Evolutionary conservation across 2,113 vertebrate genomes (phyloP).

Genomic region (Takifugu flavidus): DNA sequence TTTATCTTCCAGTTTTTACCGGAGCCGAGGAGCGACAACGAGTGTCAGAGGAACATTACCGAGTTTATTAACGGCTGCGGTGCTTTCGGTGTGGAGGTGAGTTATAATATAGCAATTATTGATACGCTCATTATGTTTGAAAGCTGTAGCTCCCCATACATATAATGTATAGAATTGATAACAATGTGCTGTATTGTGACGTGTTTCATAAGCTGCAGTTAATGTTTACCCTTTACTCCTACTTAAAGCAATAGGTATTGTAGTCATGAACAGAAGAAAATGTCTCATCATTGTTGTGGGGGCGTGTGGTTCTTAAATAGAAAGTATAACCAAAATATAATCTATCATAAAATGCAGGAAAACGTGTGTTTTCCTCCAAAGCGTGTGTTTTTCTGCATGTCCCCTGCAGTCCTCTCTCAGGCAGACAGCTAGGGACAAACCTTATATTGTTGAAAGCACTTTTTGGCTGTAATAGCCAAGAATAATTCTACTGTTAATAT

Average conservation of each 20-base stretch:
- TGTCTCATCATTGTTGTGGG: no score
- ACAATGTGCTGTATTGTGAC: neutral
- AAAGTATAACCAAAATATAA: no score
- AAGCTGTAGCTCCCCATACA: accelerated
- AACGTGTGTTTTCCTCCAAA: neutral
- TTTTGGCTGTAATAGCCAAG: no score
- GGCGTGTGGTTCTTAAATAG: no score
- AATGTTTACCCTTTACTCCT: neutral
- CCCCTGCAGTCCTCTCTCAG: no score
- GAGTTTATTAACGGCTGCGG: slow-evolving; percentile 88
- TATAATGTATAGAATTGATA: neutral
- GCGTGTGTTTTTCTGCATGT: neutral
- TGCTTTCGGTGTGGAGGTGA: slow-evolving; percentile 88
- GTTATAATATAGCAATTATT: slow-evolving; percentile 35
- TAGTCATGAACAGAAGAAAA: neutral
- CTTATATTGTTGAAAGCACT: no score
- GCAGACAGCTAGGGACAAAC: no score
- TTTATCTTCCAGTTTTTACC: slow-evolving; percentile 75
- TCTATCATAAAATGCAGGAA: neutral
- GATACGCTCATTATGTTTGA: accelerated
- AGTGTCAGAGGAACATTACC: slow-evolving; percentile 87
- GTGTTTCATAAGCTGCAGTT: neutral
- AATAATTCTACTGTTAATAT: neutral
- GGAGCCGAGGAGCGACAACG: slow-evolving; percentile 85
- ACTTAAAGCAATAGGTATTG: neutral